Conservation (phyloP, 2,113 vertebrate species). For the Rhabdomys dilectus region DNA sequence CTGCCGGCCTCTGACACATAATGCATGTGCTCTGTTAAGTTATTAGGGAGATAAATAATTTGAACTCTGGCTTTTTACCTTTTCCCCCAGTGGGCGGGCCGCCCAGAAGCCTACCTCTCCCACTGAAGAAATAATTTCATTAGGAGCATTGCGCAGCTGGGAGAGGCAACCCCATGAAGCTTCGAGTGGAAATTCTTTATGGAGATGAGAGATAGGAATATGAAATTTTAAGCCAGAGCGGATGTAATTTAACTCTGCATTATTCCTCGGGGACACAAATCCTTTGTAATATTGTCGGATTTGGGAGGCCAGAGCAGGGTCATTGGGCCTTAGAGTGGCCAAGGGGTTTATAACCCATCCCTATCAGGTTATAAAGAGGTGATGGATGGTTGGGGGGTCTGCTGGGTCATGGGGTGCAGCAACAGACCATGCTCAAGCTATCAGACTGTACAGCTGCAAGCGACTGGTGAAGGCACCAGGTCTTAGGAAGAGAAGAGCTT, state of each 20-base stretch:
- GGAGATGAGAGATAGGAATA: slow-evolving; percentile 86
- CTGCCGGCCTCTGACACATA: slow-evolving; percentile 91
- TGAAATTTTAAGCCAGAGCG: slow-evolving; percentile 88
- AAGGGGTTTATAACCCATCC: slow-evolving; percentile 74
- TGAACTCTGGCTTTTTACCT: slow-evolving; percentile 96
- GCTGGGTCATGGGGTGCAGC: fast-evolving
- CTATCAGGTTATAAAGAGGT: slow-evolving; percentile 21
- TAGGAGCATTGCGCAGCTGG: slow-evolving; percentile 88
- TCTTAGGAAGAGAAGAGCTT: neutral
- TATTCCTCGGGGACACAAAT: slow-evolving; percentile 87
- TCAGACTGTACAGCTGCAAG: too few relatives aligned
- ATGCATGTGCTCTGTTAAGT: slow-evolving; percentile 93
- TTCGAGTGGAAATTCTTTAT: slow-evolving; percentile 87
- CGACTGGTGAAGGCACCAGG: fast-evolving
- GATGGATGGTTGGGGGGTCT: neutral
- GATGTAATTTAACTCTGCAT: slow-evolving; percentile 87
- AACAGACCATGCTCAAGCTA: neutral
- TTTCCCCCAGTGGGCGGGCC: slow-evolving; percentile 89
- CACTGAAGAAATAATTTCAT: slow-evolving; percentile 90
- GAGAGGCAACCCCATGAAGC: slow-evolving; percentile 85
- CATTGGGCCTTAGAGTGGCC: slow-evolving; percentile 72
- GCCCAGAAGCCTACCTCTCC: slow-evolving; percentile 77
- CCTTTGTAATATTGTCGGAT: slow-evolving; percentile 84
- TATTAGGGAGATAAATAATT: slow-evolving; percentile 98
- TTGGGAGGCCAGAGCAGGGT: slow-evolving; percentile 84